Conservation (phyloP, 1,140 invertebrate species). For the Dinoponera quadriceps region DNA sequence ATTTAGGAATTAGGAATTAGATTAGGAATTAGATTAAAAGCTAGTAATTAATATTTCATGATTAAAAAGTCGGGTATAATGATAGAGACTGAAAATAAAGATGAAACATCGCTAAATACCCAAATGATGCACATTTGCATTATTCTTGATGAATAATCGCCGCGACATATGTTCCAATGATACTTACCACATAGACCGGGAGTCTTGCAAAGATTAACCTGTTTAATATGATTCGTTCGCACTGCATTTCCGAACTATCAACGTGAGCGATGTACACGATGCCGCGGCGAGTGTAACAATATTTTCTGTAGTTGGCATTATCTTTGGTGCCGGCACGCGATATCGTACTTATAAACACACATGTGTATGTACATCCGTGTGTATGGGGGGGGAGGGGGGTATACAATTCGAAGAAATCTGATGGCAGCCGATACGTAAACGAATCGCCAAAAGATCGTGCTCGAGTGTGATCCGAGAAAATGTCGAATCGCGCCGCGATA, state of each 20-base stretch:
- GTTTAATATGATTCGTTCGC: constrained; percentile 5
- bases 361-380: no score
- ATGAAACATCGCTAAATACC: no score
- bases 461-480: constrained; percentile 28
- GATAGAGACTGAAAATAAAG: no score
- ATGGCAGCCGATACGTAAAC: constrained; percentile 34
- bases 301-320: background rate
- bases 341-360: background rate
- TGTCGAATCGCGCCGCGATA: constrained; percentile 17
- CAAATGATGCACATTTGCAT: no score
- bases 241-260: background rate
- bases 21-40: background rate
- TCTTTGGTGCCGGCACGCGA: background rate
- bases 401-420: constrained; percentile 17
- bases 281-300: background rate
- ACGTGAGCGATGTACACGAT: no score
- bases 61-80: background rate
- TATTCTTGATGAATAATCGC: no score
- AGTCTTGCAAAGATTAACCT: background rate
- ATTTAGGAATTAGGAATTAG: no score
- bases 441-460: constrained; percentile 39
- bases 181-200: no score
- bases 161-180: no score
- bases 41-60: background rate
- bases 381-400: no score